Conservation (phyloP, 2,888 invertebrate species). For the Drosophila ochracea region DNA sequence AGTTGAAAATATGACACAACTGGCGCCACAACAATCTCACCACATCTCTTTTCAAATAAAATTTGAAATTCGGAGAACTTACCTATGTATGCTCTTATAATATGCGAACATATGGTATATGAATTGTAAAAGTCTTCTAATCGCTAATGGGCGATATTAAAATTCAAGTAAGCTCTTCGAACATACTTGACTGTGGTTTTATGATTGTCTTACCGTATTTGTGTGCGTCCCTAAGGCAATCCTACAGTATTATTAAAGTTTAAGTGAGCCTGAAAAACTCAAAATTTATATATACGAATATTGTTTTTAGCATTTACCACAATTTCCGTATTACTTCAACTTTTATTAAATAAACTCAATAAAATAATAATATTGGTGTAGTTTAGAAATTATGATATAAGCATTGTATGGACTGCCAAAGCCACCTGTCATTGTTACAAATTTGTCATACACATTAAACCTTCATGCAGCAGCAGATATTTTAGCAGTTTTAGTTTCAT, state of each 20-base stretch:
- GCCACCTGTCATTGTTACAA: background rate
- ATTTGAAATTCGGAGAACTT: background rate
- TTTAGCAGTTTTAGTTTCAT: slow-evolving; percentile 45
- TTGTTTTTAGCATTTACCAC: background rate
- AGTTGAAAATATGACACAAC: slow-evolving; percentile 58
- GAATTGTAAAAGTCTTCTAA: background rate
- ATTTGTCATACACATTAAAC: slow-evolving; percentile 1
- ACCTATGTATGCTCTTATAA: background rate
- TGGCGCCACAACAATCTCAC: slow-evolving; percentile 43
- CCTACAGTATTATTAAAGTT: background rate
- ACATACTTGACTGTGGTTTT: background rate
- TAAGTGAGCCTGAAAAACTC: background rate
- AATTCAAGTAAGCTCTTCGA: background rate
- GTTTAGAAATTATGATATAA: background rate
- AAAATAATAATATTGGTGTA: background rate
- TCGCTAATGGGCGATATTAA: background rate
- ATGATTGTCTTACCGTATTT: background rate
- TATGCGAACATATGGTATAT: background rate
- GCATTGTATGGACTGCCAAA: background rate
- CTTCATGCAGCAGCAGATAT: slow-evolving; percentile 6
- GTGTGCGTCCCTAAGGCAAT: background rate
- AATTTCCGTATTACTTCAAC: background rate
- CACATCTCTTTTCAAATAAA: slow-evolving; percentile 11
- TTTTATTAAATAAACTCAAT: background rate
- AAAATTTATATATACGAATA: background rate